Evolutionary conservation across 2,888 invertebrate genomes (phyloP), one percentile per base, ranked within the genome.

Genomic region (Apamea epomidion): DNA sequence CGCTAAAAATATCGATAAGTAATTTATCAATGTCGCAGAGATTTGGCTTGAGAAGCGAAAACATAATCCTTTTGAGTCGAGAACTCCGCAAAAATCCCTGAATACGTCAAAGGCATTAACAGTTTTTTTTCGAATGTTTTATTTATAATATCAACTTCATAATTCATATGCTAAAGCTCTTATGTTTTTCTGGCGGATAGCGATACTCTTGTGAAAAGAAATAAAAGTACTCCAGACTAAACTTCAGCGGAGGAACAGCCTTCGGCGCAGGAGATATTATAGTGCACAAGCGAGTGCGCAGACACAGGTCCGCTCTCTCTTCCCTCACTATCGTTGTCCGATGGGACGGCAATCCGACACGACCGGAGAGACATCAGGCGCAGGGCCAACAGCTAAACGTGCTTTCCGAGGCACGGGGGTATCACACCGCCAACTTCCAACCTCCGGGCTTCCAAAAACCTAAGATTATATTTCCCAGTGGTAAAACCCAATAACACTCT

Each of bases 51-150:
- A 75, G 76, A 76, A 78, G 81, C 58, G 70, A 84, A 81, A 85
- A 85, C 76, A 67, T 87, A 82, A 87, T 86, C 82, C 76, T 82
- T 82, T 77, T 82, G 84, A 87, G 80, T 84, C 82, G 67, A 74
- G 73, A 78, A 68, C 72, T 76, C 54, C 51, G 45, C 37, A 79
- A 75, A 76, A 85, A 81, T 51, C 45, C 58, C 74, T 58, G 51
- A 76, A 67, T 65, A 72, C 69, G 65, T 82, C 73, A 82, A 79
- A 79, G 60, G 60, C 70, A 81, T 80, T 80, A 76, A 76, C n/a
- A 67, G 72, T 74, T 72, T 74, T 79, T 78, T 69, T 69, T 58
- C 64, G 10, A 73, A 80, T 76, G 76, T 81, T 78, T 85, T 80
- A 86, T 86, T 81, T 80, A 78, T 75, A 65, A 76, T 70, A 78